These are phyloP conservation scores for Drosophila macrospina DNA, from an alignment of 2,888 invertebrate species.

Conservation along the genomic window DNA sequence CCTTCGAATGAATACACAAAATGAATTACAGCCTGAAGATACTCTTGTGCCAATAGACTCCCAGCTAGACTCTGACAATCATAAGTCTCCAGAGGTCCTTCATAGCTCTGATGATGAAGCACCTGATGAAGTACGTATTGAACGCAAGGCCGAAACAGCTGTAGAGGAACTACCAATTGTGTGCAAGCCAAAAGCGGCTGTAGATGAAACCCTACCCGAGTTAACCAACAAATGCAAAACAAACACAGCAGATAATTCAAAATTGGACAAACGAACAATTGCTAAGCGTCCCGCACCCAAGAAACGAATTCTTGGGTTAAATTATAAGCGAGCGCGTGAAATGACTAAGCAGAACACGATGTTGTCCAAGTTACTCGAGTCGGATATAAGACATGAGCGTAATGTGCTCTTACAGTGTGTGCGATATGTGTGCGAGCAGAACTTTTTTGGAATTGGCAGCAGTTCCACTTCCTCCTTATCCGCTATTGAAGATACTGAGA, in stretches of 20 bases:
- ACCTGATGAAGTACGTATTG: constrained; percentile 72
- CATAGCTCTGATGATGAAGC: constrained; percentile 66
- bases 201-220: not conserved
- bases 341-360: constrained; percentile 86
- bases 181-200: constrained; percentile 22
- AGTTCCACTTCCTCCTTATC: not conserved
- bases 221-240: not conserved
- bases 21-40: not conserved
- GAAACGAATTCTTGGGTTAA: constrained; percentile 65
- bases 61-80: too few species aligned
- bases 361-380: constrained; percentile 90
- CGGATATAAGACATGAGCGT: constrained; percentile 93
- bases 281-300: constrained; percentile 19
- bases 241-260: not conserved
- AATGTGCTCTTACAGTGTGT: constrained; percentile 95
- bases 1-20: not conserved
- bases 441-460: constrained; percentile 88
- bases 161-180: constrained; percentile 34
- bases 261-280: not conserved
- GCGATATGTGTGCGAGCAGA: constrained; percentile 90
- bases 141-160: constrained; percentile 46
- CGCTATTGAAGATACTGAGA: not conserved
- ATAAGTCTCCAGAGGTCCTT: not conserved
- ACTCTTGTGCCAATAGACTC: not conserved
- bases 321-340: constrained; percentile 70